Evolutionary conservation across 1,140 invertebrate genomes (phyloP), one percentile per base, ranked within the genome.

Genomic region (Steinernema khuongi): DNA sequence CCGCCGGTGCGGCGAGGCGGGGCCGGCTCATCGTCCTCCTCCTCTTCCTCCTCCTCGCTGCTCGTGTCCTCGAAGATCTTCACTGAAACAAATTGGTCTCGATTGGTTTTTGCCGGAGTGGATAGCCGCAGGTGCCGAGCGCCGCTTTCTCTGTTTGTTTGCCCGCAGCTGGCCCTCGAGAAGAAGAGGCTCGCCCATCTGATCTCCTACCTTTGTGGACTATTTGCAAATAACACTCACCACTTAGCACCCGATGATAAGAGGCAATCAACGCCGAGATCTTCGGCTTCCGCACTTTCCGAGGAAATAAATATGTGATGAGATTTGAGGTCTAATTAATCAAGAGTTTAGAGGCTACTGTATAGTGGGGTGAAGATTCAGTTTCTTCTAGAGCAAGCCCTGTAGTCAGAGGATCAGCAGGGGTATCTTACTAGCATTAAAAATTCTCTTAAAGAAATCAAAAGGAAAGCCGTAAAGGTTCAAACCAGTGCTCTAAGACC

Each of bases 21-120:
- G 14, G 7, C 7, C 11, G 50, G 50, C 26, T 60, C 50, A 26
- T 60, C 14, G 19, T 60, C 50, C 50, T 60, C 50, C 4, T 60
- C 50, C 26, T 60, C 50, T 26, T 60, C 50, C 19, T 60, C 50
- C 22, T 60, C 50, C 19, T 60, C 50, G 50, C 50, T 60, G 50
- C 50, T 60, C 50, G 50, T 60, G 19, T 60, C 50, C 22, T 60
- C 50, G 50, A 60, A 60, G 7, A 60, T 60, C 50, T 60, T 60
- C 50, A n/a, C 50, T 60, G 22, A 60, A 60, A 60, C 50, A 22
- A 41, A 41, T 41, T 11, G 7, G 36, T 41, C 36, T n/a, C n/a
- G 36, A 41, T 41, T 14, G 50, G 50, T 60, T 26, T 26, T 11
- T 17, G 36, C 36, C 36, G n/a, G n/a, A n/a, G n/a, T n/a, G n/a